Evolutionary conservation across 2,888 invertebrate species (phyloP).

Genomic region (Watsonalla binaria): DNA sequence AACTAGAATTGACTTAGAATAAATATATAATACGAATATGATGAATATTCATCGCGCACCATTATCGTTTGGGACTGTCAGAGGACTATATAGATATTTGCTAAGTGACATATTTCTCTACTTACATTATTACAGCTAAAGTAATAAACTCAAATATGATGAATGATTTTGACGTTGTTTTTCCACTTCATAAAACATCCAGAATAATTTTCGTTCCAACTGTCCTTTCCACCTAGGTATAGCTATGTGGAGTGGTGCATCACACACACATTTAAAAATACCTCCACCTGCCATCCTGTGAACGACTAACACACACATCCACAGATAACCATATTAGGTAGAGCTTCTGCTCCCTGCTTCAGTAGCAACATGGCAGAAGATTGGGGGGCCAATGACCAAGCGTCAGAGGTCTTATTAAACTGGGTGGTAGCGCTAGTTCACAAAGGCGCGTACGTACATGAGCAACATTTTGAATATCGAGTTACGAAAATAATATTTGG

Average conservation of each 20-base stretch:
- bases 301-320: slow-evolving; percentile 39
- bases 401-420: slow-evolving; percentile 28
- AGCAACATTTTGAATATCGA: slow-evolving; percentile 25
- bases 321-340: slow-evolving; percentile 24
- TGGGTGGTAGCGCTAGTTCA: slow-evolving; percentile 27
- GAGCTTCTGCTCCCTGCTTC: slow-evolving; percentile 25
- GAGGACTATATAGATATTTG: no score
- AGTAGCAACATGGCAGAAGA: slow-evolving; percentile 14
- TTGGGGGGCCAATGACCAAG: slow-evolving; percentile 19
- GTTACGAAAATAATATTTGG: no score
- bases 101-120: no score
- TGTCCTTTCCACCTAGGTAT: slow-evolving; percentile 25
- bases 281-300: slow-evolving; percentile 36
- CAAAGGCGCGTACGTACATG: slow-evolving; percentile 31
- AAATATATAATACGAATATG: background rate
- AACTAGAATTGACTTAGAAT: background rate
- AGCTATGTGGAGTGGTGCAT: slow-evolving; percentile 35
- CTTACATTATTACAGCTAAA: no score
- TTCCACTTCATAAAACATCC: background rate
- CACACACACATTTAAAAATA: slow-evolving; percentile 36
- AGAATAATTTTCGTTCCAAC: slow-evolving; percentile 19
- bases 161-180: no score
- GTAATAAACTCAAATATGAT: no score
- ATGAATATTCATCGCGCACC: no score
- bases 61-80: no score